Conservation (phyloP, 1,140 invertebrate genomes). For the Trichonephila clavata region DNA sequence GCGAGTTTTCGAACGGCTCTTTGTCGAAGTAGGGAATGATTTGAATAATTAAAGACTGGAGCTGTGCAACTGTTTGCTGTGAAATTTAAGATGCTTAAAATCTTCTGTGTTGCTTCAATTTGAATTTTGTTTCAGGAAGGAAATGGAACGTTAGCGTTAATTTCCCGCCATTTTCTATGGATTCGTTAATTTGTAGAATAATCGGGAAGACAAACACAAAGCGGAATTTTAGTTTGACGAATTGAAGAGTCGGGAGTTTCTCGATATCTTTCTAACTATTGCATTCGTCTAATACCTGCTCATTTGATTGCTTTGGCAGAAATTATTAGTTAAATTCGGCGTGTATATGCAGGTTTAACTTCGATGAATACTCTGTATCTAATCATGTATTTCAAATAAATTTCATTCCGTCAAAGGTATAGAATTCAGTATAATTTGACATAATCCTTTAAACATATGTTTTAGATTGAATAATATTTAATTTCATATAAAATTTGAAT, state of each 20-base stretch:
- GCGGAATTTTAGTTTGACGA: not conserved
- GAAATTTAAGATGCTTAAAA: slow-evolving; percentile 48
- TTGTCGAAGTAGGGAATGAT: slow-evolving; percentile 25
- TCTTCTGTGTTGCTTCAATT: slow-evolving; percentile 32
- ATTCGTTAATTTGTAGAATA: slow-evolving; percentile 31
- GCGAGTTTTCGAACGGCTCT: slow-evolving; percentile 19
- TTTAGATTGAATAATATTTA: not conserved
- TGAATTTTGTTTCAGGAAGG: slow-evolving; percentile 27
- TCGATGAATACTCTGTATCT: not conserved
- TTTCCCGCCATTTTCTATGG: not conserved
- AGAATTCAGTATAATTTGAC: not conserved
- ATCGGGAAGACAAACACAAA: not conserved
- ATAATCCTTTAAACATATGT: not conserved
- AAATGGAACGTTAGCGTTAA: not conserved
- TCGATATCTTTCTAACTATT: not conserved
- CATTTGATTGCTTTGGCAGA: not conserved
- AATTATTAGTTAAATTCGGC: not conserved
- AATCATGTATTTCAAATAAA: not conserved
- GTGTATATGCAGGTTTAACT: not conserved
- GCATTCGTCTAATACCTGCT: not conserved
- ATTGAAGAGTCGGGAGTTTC: not conserved
- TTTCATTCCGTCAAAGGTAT: not conserved
- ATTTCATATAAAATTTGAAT: no score
- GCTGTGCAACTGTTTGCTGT: slow-evolving; percentile 17
- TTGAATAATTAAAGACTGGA: slow-evolving; percentile 73